Percentiles rank a stretch among this genome's conserved stretches.
phyloP scores from a whole-genome alignment of 2,888 invertebrate species.

The Tridacna crocea region DNA sequence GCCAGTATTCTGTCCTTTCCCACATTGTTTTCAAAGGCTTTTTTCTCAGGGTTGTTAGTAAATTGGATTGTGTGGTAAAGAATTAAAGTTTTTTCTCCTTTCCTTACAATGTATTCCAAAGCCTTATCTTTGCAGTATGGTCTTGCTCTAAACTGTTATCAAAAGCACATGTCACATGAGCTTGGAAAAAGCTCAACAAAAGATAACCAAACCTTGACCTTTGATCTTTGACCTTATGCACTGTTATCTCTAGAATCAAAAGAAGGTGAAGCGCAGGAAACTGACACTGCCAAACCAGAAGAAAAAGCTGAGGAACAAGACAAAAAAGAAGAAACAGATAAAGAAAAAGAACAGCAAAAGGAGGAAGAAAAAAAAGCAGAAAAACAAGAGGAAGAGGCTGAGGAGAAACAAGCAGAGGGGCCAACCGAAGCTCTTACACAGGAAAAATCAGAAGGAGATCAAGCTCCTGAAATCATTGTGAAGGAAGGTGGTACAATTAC shows the following conservation, averaged over 20 bases:
- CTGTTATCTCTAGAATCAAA: conserved; percentile 3
- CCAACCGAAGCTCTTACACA: conserved; percentile 34
- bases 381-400: conserved; percentile 16
- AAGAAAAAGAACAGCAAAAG: conserved; percentile 15
- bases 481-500: conserved; percentile 54
- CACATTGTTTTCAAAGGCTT: no score
- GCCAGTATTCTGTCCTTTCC: no score
- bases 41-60: no score
- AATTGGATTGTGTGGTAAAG: no score
- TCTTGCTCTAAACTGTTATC: no score
- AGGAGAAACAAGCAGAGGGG: conserved; percentile 35
- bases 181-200: no score
- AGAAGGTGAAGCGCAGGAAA: conserved; percentile 28
- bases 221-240: no score
- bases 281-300: conserved; percentile 19
- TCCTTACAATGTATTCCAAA: no score
- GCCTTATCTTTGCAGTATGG: no score
- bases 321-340: conserved; percentile 23
- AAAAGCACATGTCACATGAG: no score
- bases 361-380: conserved; percentile 34
- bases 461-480: conserved; percentile 18
- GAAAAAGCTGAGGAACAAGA: conserved; percentile 33
- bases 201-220: no score
- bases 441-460: conserved; percentile 32
- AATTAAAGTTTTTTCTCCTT: no score